phyloP scores from a whole-genome alignment of 2,113 vertebrate species.

The Rallus limicola region DNA sequence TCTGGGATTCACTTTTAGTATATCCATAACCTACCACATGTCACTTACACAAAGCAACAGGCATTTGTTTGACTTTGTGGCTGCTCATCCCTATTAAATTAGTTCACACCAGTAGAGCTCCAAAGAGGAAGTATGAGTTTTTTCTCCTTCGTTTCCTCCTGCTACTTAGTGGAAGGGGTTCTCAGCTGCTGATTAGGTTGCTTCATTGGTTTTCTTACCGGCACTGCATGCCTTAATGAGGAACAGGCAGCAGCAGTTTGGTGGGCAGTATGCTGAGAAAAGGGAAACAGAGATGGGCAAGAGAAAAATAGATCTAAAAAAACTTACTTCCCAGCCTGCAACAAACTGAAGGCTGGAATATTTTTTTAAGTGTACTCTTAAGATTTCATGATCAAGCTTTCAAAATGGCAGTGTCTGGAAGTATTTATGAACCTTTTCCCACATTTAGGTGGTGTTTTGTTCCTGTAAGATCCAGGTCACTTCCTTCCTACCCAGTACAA shows the following conservation, averaged over 20 bases:
- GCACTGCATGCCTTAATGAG: not conserved
- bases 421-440: not conserved
- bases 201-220: not conserved
- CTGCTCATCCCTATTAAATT: slow-evolving; percentile 56
- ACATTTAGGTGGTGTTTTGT: not conserved
- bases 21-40: not conserved
- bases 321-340: not conserved
- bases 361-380: not conserved
- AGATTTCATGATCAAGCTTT: not conserved
- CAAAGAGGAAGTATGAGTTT: slow-evolving; percentile 30
- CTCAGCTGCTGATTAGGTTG: slow-evolving; percentile 19
- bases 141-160: slow-evolving; percentile 39
- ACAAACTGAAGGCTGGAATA: not conserved
- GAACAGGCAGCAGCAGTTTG: not conserved
- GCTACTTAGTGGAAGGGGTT: not conserved
- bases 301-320: not conserved
- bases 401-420: not conserved
- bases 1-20: not conserved
- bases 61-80: slow-evolving; percentile 20
- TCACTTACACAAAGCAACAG: not conserved
- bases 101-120: slow-evolving; percentile 34
- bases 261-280: not conserved
- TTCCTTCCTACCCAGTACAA: not conserved
- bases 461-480: not conserved
- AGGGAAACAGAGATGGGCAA: not conserved